Evolutionary conservation across 2,888 invertebrate species (phyloP).

Genomic region (Synergus itoensis): DNA sequence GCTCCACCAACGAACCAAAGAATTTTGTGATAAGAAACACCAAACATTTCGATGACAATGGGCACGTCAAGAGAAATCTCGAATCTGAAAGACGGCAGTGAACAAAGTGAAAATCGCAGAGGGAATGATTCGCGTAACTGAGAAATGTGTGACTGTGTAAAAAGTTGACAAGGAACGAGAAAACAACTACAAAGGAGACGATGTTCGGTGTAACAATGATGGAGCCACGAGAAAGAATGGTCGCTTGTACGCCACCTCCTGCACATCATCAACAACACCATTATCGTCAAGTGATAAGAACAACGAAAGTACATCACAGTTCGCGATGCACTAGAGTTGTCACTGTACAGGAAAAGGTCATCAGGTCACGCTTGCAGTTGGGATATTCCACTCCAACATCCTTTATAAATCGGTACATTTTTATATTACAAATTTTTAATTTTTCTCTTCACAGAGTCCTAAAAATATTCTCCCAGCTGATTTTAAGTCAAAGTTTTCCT

Average conservation of each 20-base stretch:
- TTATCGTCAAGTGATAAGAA: slow-evolving; percentile 73
- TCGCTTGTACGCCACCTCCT: slow-evolving; percentile 58
- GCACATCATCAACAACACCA: slow-evolving; percentile 68
- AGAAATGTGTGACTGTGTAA: slow-evolving; percentile 31
- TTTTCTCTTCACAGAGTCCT: too few species aligned
- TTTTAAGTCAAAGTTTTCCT: too few species aligned
- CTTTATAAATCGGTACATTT: slow-evolving; percentile 75
- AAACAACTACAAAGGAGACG: slow-evolving; percentile 46
- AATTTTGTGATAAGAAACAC: slow-evolving; percentile 50
- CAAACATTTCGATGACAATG: slow-evolving; percentile 40
- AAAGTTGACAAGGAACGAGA: slow-evolving; percentile 44
- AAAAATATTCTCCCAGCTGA: too few species aligned
- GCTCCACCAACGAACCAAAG: slow-evolving; percentile 55
- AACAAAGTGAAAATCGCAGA: slow-evolving; percentile 18
- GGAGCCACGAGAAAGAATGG: slow-evolving; percentile 70
- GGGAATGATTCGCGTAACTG: slow-evolving; percentile 21
- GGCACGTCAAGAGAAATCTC: slow-evolving; percentile 36
- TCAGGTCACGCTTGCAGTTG: slow-evolving; percentile 75
- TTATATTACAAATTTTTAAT: slow-evolving; percentile 39
- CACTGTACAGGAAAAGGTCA: slow-evolving; percentile 76
- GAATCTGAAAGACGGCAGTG: slow-evolving; percentile 44
- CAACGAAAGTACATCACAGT: slow-evolving; percentile 73
- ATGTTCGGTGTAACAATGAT: slow-evolving; percentile 72
- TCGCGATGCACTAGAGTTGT: slow-evolving; percentile 72
- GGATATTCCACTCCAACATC: slow-evolving; percentile 76